Base-by-base conservation (phyloP, 2,113 vertebrate genomes). In the Rynchops niger region DNA sequence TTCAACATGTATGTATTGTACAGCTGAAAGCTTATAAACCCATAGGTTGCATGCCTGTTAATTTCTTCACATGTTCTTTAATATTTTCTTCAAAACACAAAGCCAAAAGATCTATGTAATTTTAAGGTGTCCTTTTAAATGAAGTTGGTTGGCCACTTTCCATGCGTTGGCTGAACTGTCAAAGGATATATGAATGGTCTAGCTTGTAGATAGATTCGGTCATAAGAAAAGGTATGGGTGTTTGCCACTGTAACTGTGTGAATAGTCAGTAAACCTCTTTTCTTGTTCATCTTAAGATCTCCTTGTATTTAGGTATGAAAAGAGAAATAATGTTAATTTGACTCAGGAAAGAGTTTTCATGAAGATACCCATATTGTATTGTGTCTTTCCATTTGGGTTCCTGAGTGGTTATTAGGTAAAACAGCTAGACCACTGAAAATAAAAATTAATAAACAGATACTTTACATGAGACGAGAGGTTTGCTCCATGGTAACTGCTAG, bases 1-100 rank as follows among this genome's bases (percentile, higher is more conserved):
- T 87, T 98, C 99, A 59, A 66, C 98, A 69, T 99, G 99, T 99
- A 98, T 43, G 99, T 97, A 95, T 97, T 34, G 5, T 55, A 23
- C 58, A 93, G 6, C 15, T 47, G 43, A 82, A 63, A 78, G 61
- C 65, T 86, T 30, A 7, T 55, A 66, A 90, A 49, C 45, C 13
- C 29, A 4, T 61, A 43, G 40, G 61, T 77, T 76, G 36, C 45
- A 20, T 70, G 19, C 27, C n/a, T 89, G 27, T 82, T 67, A 32
- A 19, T 55, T 91, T 92, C 29, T 93, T 77, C 21, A 22, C 2
- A 0, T 49, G 34, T 55, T 86, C 29, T 52, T 43, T 47, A 73
- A 30, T 47, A 8, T 59, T 94, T 71, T 66, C 32, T 84, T 56
- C 36, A 70, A 70, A 92, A 58, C 42, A 43, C 1, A 2, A 62